Base-by-base conservation (phyloP, 2,888 invertebrate species). In the Drosophila maculinotata region DNA sequence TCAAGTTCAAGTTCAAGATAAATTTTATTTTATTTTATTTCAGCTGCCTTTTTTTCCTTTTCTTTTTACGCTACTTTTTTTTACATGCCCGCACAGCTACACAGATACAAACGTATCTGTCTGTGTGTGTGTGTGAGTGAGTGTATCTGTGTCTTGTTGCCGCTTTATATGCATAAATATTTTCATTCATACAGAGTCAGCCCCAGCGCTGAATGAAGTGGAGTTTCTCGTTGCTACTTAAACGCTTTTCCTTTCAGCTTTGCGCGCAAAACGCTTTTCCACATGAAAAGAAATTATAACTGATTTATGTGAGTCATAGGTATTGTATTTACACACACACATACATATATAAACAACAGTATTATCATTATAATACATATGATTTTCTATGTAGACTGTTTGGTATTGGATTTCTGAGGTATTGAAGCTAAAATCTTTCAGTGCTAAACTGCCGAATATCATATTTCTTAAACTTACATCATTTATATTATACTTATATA, bases 1-100 rank as follows among this genome's bases (percentile, higher is more conserved):
- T 86, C 89, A 89, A 89, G 89, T 89, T 89, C 89, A 89, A 89
- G 89, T 89, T 89, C 89, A 89, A 89, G 87, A 89, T 89, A 89
- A 86, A 89, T 86, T 89, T 87, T 67, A 80, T 88, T 87, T 82
- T 67, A 78, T 71, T 81, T 76, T 76, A 64, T 76, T 75, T 75
- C 53, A 53, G 71, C 69, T 73, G 70, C 65, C 68, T 77, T 70
- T 80, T 62, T 68, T 82, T 75, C 47, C 59, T 75, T 81, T 75
- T 72, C 53, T 69, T 73, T 76, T 59, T 51, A 68, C 70, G 71
- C 64, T 69, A 57, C 64, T 63, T 69, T 66, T 69, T 68, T 69
- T 87, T 82, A 75, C 79, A 85, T 79, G 82, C 69, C 63, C 64
- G 62, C 73, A 39, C 60, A 69, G 49, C 38, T 12, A 36, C 56